Percentiles rank a stretch among this genome's conserved stretches.
Conservation (phyloP, 1,140 invertebrate genomes). For the Maconellicoccus hirsutus region DNA sequence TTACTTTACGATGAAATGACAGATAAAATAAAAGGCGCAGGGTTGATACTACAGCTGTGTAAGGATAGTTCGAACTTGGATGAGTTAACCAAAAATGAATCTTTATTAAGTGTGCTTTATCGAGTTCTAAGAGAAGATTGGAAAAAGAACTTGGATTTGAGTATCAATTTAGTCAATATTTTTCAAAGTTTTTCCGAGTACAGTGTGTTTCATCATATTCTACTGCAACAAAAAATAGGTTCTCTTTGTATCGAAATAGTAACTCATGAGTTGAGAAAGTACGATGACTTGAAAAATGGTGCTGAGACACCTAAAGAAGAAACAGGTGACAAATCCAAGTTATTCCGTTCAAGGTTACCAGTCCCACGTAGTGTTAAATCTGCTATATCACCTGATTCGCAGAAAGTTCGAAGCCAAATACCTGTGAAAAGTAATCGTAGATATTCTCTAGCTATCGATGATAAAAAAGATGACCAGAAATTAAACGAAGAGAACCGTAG, state of each 20-base stretch:
- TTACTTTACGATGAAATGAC: slow-evolving; percentile 89
- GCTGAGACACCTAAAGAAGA: slow-evolving; percentile 48
- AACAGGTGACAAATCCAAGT: neutral
- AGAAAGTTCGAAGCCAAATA: slow-evolving; percentile 27
- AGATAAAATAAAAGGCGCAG: slow-evolving; percentile 87
- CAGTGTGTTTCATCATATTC: slow-evolving; percentile 84
- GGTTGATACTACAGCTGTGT: slow-evolving; percentile 77
- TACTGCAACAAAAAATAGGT: slow-evolving; percentile 82
- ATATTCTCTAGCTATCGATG: slow-evolving; percentile 24
- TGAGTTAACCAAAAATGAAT: slow-evolving; percentile 81
- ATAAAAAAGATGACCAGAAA: neutral
- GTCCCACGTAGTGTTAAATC: slow-evolving; percentile 28
- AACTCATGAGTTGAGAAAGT: slow-evolving; percentile 83
- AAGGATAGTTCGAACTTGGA: slow-evolving; percentile 88
- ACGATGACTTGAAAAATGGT: slow-evolving; percentile 87
- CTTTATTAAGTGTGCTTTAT: slow-evolving; percentile 86
- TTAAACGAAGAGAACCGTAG: neutral
- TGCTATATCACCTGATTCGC: slow-evolving; percentile 6
- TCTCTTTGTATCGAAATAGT: slow-evolving; percentile 93
- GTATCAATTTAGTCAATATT: slow-evolving; percentile 91
- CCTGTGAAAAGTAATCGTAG: slow-evolving; percentile 25
- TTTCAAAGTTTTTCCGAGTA: slow-evolving; percentile 98
- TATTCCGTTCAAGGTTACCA: slow-evolving; percentile 28
- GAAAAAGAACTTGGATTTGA: slow-evolving; percentile 88
- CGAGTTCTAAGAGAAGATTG: slow-evolving; percentile 93